Evolutionary conservation across 2,888 invertebrate species (phyloP).

Genomic region (Eledone cirrhosa): DNA sequence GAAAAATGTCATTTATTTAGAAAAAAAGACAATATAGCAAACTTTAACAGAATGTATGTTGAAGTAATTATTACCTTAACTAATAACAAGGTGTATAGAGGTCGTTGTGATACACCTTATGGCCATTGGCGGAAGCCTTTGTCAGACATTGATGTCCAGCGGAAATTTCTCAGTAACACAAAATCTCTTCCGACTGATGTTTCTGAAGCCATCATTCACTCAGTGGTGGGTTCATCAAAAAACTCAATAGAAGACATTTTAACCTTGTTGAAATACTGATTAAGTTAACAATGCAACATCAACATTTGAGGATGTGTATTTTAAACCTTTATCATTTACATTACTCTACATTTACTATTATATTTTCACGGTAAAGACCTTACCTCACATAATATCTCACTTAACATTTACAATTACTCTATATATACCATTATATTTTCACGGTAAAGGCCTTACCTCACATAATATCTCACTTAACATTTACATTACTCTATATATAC

Average conservation of each 20-base stretch:
- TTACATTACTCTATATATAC: no score
- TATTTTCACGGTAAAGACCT: no score
- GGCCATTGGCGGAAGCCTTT: slow-evolving; percentile 55
- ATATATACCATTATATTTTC: no score
- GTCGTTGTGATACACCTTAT: slow-evolving; percentile 48
- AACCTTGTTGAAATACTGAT: neutral
- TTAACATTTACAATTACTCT: no score
- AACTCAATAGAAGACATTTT: neutral
- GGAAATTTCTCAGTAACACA: slow-evolving; percentile 48
- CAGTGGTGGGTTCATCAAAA: neutral
- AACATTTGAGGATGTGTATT: no score
- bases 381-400: no score
- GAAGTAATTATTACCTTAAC: slow-evolving; percentile 39
- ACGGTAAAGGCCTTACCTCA: no score
- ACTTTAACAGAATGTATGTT: slow-evolving; percentile 53
- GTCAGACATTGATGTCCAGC: slow-evolving; percentile 42
- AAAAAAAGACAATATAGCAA: slow-evolving; percentile 43
- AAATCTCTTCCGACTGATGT: slow-evolving; percentile 8
- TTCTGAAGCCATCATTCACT: slow-evolving; percentile 17
- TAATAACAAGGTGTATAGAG: slow-evolving; percentile 37
- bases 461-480: no score
- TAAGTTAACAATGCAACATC: no score
- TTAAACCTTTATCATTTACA: no score
- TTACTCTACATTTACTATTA: no score
- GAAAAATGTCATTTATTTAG: slow-evolving; percentile 41